phyloP scores from a whole-genome alignment of 2,113 vertebrate species.

The Meriones unguiculatus region DNA sequence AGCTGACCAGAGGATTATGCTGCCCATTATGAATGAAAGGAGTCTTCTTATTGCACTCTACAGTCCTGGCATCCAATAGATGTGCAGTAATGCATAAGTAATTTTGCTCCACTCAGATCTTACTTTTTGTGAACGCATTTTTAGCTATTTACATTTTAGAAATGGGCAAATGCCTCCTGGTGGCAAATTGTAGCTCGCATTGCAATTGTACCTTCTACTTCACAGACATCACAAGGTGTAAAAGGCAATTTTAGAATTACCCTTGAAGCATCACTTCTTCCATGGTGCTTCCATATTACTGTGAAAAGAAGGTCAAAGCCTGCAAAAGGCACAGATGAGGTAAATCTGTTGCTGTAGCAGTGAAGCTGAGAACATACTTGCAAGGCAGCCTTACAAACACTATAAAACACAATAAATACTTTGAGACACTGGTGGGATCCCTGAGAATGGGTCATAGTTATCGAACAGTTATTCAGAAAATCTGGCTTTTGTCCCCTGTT shows the following conservation, averaged over 20 bases:
- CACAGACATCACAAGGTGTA: neutral
- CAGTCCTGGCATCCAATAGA: neutral
- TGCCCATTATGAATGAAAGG: neutral
- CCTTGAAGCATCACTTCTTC: neutral
- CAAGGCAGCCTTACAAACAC: constrained; percentile 45
- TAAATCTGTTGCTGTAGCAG: constrained; percentile 41
- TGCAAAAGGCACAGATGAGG: neutral
- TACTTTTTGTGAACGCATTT: neutral
- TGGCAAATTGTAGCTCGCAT: neutral
- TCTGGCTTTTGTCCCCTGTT: constrained; percentile 1
- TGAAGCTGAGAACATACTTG: constrained; percentile 56
- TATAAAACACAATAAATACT: constrained; percentile 51
- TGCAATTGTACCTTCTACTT: neutral
- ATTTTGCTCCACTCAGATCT: neutral
- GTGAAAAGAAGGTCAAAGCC: constrained; percentile 4
- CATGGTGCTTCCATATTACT: neutral
- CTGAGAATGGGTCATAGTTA: constrained; percentile 62
- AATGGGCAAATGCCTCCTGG: constrained; percentile 55
- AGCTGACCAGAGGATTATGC: neutral
- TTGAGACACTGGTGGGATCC: constrained; percentile 51
- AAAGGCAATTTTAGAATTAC: constrained; percentile 3
- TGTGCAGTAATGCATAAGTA: constrained; percentile 13
- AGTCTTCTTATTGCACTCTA: neutral
- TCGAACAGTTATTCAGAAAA: constrained; percentile 51
- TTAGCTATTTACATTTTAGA: constrained; percentile 40